Base-by-base conservation (phyloP, 2,888 invertebrate species). In the Alloscopus bannaensis region DNA sequence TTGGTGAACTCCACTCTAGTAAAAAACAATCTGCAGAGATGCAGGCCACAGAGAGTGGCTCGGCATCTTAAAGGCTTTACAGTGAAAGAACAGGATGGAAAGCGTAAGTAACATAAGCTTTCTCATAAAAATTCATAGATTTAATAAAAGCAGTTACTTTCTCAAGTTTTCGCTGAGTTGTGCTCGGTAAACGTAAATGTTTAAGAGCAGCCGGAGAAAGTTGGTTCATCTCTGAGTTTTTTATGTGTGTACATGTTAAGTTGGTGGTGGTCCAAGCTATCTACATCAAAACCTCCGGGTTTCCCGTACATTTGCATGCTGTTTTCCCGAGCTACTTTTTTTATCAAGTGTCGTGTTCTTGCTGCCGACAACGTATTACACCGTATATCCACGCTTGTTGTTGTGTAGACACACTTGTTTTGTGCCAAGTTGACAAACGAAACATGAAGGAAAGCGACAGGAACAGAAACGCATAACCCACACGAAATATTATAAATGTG, bases 81-180 rank as follows among this genome's bases (percentile, higher is more conserved):
- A 59, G 24, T 59, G 31, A 59, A 47, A 47, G 6, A 8, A 8
- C 36, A 36, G 36, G 13, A 13, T 36, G 36, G 36, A 36, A 36
- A n/a, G n/a, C n/a, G n/a, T 55, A 59, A 75, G 59, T 29, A 62
- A 69, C 76, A 60, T 62, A 69, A 76, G 69, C 76, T 69, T 76
- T 60, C 76, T 76, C 76, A 66, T 76, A 76, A 76, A 76, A 76
- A 76, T 76, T 68, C 76, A 76, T 76, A 76, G 76, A 76, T 76
- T 76, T 76, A 76, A 69, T 76, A 69, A 76, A 73, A 76, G 69
- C 62, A 40, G 69, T 76, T 40, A 68, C 76, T 68, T 69, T 60
- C 62, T 66, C 57, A 42, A 42, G 24, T 55, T n/a, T 28, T 24
- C 6, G 40, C 11, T 47, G n/a, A 47, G 36, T 36, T 36, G 6